Conservation (phyloP, 1,140 invertebrate genomes). For the Aphelenchoides fujianensis region DNA sequence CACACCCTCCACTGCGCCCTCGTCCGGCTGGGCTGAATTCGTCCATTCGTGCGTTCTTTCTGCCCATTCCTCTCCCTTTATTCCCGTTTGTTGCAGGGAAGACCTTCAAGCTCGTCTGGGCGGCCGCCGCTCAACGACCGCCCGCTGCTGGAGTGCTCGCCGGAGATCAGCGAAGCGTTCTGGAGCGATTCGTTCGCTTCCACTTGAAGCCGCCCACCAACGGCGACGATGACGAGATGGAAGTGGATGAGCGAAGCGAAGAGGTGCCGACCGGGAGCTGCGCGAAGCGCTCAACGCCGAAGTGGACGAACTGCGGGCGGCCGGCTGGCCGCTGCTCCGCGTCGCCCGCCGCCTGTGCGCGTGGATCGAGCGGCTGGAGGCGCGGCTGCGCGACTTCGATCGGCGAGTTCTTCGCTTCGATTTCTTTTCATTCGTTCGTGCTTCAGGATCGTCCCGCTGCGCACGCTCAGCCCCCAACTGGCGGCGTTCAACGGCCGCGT, state of each 20-base stretch:
- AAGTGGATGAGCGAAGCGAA: not conserved
- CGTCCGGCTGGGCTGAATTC: not conserved
- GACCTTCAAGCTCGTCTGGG: not conserved
- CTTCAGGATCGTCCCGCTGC: constrained; percentile 8
- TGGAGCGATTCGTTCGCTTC: not conserved
- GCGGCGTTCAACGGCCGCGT: not conserved
- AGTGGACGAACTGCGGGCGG: not conserved
- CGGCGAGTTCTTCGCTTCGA: not conserved
- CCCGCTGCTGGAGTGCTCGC: not conserved
- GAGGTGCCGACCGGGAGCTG: too few relatives aligned
- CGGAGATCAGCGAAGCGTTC: not conserved
- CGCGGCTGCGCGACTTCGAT: not conserved
- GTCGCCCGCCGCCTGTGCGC: not conserved
- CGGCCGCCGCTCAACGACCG: not conserved
- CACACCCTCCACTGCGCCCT: not conserved
- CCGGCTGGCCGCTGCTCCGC: not conserved
- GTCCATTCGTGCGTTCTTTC: constrained; percentile 13
- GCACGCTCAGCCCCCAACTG: not conserved
- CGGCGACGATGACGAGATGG: not conserved
- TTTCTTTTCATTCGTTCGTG: not conserved
- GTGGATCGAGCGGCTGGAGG: constrained; percentile 11
- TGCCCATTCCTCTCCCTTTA: not conserved
- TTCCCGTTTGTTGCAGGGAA: not conserved
- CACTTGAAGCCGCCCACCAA: not conserved
- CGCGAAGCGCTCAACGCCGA: not conserved